Conservation (phyloP, 92 coral and sea anemone species). For the Siderastrea siderea region DNA sequence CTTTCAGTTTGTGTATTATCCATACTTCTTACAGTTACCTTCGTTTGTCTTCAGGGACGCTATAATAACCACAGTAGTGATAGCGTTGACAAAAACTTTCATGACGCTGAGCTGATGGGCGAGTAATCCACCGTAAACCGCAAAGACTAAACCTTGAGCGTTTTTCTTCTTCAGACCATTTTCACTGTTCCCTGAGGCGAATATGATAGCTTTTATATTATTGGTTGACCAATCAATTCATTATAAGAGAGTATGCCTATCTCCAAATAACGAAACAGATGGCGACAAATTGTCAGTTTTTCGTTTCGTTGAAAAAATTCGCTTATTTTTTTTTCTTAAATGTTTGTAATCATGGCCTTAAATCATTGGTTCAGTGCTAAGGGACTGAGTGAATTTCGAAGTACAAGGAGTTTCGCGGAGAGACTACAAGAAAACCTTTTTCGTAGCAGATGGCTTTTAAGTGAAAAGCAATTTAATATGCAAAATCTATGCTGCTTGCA, state of each 20-base stretch:
- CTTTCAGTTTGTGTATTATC: neutral
- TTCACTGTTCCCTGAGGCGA: neutral
- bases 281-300: neutral
- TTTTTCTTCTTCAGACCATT: neutral
- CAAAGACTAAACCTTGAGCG: neutral
- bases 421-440: neutral
- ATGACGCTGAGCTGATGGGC: neutral
- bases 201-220: neutral
- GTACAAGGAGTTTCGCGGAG: neutral
- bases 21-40: conserved; percentile 1
- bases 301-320: neutral
- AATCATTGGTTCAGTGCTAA: neutral
- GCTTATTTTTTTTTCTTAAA: too few species aligned
- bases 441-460: neutral
- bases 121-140: conserved; percentile 2
- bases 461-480: neutral
- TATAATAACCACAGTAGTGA: neutral
- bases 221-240: conserved; percentile 24
- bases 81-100: neutral
- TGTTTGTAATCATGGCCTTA: neutral
- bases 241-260: conserved; percentile 18
- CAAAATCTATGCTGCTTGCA: neutral
- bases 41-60: neutral
- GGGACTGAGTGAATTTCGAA: neutral
- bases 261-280: conserved; percentile 23